These are phyloP conservation scores for Mactromeris polynyma DNA, from an alignment of 2,888 invertebrate genomes.

Conservation along the genomic window DNA sequence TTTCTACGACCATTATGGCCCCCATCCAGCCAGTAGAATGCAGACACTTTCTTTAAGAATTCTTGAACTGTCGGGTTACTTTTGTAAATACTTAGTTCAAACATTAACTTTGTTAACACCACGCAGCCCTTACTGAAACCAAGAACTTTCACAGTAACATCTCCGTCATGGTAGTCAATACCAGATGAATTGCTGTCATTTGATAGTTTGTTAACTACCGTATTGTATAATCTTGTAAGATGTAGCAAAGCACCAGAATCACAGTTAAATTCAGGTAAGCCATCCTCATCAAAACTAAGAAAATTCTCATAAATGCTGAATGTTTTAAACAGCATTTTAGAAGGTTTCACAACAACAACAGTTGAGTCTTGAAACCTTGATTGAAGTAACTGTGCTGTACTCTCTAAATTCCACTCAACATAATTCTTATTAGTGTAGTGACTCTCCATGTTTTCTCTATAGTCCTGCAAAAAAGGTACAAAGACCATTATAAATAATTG, in stretches of 20 bases:
- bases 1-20: slow-evolving; percentile 96
- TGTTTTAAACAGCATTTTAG: slow-evolving; percentile 93
- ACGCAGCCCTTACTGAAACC: slow-evolving; percentile 98
- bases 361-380: slow-evolving; percentile 90
- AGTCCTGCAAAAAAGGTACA: slow-evolving; percentile 90
- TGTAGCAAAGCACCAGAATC: slow-evolving; percentile 92
- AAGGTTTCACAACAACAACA: slow-evolving; percentile 86
- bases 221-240: slow-evolving; percentile 89
- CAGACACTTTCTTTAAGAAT: slow-evolving; percentile 89
- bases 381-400: slow-evolving; percentile 91
- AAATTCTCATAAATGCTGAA: slow-evolving; percentile 96
- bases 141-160: slow-evolving; percentile 88
- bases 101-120: slow-evolving; percentile 95
- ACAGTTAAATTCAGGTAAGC: slow-evolving; percentile 93
- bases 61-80: slow-evolving; percentile 86
- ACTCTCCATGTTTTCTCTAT: slow-evolving; percentile 93
- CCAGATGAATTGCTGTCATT: not conserved
- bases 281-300: slow-evolving; percentile 92
- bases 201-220: slow-evolving; percentile 56
- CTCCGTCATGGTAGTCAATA: not conserved
- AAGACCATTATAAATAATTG: no score
- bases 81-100: slow-evolving; percentile 91
- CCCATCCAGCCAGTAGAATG: slow-evolving; percentile 96
- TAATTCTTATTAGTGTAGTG: slow-evolving; percentile 89
- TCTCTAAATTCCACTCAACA: slow-evolving; percentile 93